Base-by-base conservation (phyloP, 2,888 invertebrate species). In the Ormia ochracea region DNA sequence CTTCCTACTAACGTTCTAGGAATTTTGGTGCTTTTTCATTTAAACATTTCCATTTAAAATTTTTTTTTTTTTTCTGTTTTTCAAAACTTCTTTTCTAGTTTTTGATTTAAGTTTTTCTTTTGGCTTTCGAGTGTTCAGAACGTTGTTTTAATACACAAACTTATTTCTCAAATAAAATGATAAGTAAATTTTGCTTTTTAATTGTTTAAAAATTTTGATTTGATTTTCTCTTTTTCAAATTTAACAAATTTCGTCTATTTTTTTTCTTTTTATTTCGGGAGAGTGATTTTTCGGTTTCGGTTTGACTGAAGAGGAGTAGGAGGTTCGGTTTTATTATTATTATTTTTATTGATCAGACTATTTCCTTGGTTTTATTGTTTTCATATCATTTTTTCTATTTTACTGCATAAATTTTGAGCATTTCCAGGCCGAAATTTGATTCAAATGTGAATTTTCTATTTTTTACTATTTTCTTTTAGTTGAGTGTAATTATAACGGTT, bases 61-160 rank as follows among this genome's bases (percentile, higher is more conserved):
- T 28, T 28, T 31, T n/a, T n/a, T n/a, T n/a, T n/a, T n/a, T n/a
- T n/a, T n/a, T n/a, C n/a, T n/a, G n/a, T n/a, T n/a, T 83, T 86
- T 85, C 82, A 83, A 83, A 83, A 82, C 77, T 82, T 82, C 78
- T 33, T 82, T 73, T 81, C 73, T 82, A 73, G 77, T 63, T 78
- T 52, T 66, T 72, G 10, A 48, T 21, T 41, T 31, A 50, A 78
- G n/a, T 63, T 77, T 77, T 59, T 50, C 14, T 61, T 76, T 79
- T 76, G 59, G 59, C 78, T 83, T 84, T 84, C 81, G 83, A 84
- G 82, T 85, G 83, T 85, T 86, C 85, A 85, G 83, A 85, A 86
- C 83, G 82, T 82, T 82, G 58, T 82, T 82, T 59, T 58, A 33
- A 63, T 63, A 52, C 63, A 69, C 54, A 50, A 81, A 81, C 73